phyloP scores from a whole-genome alignment of 2,888 invertebrate species.

The Limnephilus rhombicus region DNA sequence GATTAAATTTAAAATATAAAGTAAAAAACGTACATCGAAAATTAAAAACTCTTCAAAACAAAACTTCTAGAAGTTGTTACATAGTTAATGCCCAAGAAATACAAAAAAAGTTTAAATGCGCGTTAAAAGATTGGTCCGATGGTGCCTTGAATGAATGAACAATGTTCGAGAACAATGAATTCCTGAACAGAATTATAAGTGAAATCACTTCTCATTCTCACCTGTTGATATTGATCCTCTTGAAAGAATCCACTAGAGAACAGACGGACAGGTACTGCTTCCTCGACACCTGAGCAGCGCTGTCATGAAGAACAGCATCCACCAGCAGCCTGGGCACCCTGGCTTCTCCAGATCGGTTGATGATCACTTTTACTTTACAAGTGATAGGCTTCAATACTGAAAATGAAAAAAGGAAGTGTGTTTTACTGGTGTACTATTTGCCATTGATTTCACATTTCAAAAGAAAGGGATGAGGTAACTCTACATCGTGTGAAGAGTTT shows the following conservation, averaged over 20 bases:
- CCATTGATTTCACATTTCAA: not conserved
- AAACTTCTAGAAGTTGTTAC: too few species aligned
- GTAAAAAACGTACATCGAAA: too few species aligned
- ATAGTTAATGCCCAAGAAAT: too few species aligned
- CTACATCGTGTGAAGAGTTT: not conserved
- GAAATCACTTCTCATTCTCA: conserved; percentile 68
- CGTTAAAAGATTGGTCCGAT: too few species aligned
- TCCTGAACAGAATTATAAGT: not conserved
- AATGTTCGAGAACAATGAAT: too few species aligned
- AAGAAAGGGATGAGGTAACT: not conserved
- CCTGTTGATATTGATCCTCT: conserved; percentile 84
- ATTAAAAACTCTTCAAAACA: too few species aligned
- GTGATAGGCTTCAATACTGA: conserved; percentile 88
- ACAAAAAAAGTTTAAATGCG: too few species aligned
- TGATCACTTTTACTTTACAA: conserved; percentile 86
- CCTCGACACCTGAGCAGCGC: conserved; percentile 84
- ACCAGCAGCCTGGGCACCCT: conserved; percentile 81
- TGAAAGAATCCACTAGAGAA: conserved; percentile 78
- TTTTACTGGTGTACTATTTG: not conserved
- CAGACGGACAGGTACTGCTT: conserved; percentile 83
- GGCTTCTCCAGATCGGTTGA: conserved; percentile 81
- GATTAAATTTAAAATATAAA: too few species aligned
- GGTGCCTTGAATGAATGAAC: too few species aligned
- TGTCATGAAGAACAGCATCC: conserved; percentile 85
- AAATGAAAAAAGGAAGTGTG: conserved; percentile 66